Base-by-base conservation (phyloP, 2,797 vertebrate species). In the Pantherophis vulpinus region DNA sequence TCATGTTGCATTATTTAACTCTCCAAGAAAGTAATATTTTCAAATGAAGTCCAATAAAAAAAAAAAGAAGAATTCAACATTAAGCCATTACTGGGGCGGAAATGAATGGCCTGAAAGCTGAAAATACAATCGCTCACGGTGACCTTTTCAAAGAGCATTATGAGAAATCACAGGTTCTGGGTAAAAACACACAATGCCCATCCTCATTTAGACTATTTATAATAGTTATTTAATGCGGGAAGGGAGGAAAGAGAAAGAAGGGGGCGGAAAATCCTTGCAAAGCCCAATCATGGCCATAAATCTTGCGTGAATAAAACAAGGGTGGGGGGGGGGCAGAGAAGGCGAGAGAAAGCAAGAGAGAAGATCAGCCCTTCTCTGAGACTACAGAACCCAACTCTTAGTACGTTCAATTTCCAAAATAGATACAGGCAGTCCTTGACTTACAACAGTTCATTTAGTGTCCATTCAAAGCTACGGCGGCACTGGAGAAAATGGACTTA, bases 331-430 rank as follows among this genome's bases (percentile, higher is more conserved):
- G 0, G 2, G 74, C 2, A 0, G 11, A 91, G 42, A 18, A 2
- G n/a, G 0, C 0, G 4, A 0, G 37, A 7, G 58, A 51, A 23
- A 89, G 87, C n/a, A 1, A 51, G 37, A 8, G 10, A 0, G 51
- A 10, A 42, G 4, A 20, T 11, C 74, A 23, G n/a, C 2, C 7
- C 32, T 74, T 74, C n/a, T 16, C n/a, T 18, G 7, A 20, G 16
- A 9, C 16, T 3, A 20, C 16, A 20, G 14, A 74, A 74, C 89
- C 91, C 95, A 83, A 47, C 95, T 92, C 95, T 95, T 93, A 91
- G 90, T 95, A 94, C 94, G 90, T 95, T 95, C 95, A 95, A 90
- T 97, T 96, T 97, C 93, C 90, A 94, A 47, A 25, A 25, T 25
- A 83, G 37, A 47, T 47, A 23, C 4, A 47, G 1, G 74, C 11